Conservation (phyloP, 2,888 invertebrate genomes). For the Polyommatus iphigenia region DNA sequence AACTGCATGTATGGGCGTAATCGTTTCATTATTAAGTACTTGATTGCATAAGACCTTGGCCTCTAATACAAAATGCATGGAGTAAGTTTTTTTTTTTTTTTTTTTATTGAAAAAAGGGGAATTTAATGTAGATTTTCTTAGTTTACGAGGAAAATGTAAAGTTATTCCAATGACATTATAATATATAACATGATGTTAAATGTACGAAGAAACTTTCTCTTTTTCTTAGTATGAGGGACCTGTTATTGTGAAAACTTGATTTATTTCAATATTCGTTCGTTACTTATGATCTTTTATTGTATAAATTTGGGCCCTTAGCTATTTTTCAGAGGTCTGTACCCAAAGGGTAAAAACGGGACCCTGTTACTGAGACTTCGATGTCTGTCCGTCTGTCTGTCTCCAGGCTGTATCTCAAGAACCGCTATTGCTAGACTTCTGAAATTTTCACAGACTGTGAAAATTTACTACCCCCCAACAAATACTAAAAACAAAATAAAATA, state of each 20-base stretch:
- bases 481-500: too few species aligned
- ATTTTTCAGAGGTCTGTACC: too few species aligned
- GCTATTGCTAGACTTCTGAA: too few species aligned
- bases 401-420: too few species aligned
- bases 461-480: too few species aligned
- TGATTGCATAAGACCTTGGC: slow-evolving; percentile 18
- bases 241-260: background rate
- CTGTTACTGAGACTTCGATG: too few species aligned
- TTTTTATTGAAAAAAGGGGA: too few species aligned
- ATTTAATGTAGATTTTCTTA: too few species aligned
- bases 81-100: background rate
- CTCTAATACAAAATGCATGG: background rate
- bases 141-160: background rate
- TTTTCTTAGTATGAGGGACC: background rate
- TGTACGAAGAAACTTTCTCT: background rate
- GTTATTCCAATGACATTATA: background rate
- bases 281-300: background rate
- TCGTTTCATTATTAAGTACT: background rate
- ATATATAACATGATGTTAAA: background rate
- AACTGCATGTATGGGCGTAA: slow-evolving; percentile 20
- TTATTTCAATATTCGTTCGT: background rate
- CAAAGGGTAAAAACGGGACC: too few species aligned
- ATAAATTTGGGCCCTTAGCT: background rate
- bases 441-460: too few species aligned
- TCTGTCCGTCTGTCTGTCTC: too few species aligned